Base-by-base conservation (phyloP, 2,113 vertebrate species). In the Leptocoma aspasia region DNA sequence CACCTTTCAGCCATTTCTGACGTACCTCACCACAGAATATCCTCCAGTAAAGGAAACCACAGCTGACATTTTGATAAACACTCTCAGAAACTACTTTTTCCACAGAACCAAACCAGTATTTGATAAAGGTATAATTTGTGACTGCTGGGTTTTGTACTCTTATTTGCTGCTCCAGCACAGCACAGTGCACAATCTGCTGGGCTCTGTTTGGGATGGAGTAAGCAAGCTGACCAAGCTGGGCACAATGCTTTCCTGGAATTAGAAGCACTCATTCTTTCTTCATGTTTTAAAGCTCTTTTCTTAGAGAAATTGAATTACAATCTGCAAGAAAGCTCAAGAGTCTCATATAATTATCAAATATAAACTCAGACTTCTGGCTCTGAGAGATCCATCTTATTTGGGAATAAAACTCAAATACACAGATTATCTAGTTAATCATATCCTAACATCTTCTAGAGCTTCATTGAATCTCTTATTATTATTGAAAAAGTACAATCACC, bases 341-440 rank as follows among this genome's bases (percentile, higher is more conserved):
- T 87, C 90, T 92, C 90, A 94, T 95, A 80, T 79, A 88, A 94
- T 97, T 96, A 96, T 91, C 91, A 96, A 97, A 97, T 95, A 94
- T 66, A 79, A 78, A 94, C 84, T 95, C 93, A 94, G 75, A 94
- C 54, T 94, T 96, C 57, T 96, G 71, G 37, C 85, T 85, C 41
- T 59, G 31, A 44, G 77, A 89, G 37, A 91, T 94, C 42, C 53
- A 37, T 75, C 82, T 96, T 97, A 96, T 95, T 91, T 71, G 86
- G 79, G 72, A 85, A 92, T 95, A 96, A 95, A 97, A 88, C 50
- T 93, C 28, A 96, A 97, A 97, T 95, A 95, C 52, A 75, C 41
- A 68, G 60, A 89, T 95, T 95, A 96, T 94, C 65, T 68, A 92
- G 81, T 90, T 94, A 93, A 91, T 95, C 72, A 79, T 50, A 80